A percentile compares a stretch with the other conserved stretches of the same genome.
These are phyloP conservation scores for Lindbergichthys nudifrons DNA, from an alignment of 2,797 vertebrate genomes.

Conservation along the genomic window DNA sequence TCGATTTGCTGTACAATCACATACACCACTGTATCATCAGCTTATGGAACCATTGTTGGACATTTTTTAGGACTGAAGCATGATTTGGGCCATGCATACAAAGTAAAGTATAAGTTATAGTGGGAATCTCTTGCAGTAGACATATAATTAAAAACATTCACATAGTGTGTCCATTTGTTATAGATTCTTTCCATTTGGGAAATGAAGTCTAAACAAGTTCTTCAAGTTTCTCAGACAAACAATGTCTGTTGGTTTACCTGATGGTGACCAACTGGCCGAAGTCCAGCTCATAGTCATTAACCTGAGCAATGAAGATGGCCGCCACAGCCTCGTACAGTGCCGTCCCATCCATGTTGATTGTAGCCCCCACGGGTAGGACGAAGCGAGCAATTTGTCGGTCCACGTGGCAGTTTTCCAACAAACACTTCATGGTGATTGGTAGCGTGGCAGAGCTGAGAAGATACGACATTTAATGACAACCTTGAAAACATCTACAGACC, in stretches of 20 bases:
- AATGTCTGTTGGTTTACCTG: slow-evolving; percentile 77
- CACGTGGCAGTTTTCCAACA: slow-evolving; percentile 90
- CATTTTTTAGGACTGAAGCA: not conserved
- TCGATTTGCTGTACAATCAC: not conserved
- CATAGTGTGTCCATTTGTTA: not conserved
- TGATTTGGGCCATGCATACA: not conserved
- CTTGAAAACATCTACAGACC: not conserved
- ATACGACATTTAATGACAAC: not conserved
- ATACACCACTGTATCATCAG: not conserved
- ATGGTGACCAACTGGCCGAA: slow-evolving; percentile 91
- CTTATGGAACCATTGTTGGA: not conserved
- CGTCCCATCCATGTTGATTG: slow-evolving; percentile 93
- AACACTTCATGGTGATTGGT: slow-evolving; percentile 94
- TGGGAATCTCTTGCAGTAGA: not conserved
- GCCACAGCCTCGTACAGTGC: slow-evolving; percentile 91
- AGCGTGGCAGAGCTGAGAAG: slow-evolving; percentile 88
- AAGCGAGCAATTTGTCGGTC: slow-evolving; percentile 91
- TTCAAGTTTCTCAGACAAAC: no score
- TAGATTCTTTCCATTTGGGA: not conserved
- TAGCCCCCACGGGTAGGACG: slow-evolving; percentile 90
- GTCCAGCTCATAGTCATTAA: slow-evolving; percentile 92
- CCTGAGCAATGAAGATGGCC: slow-evolving; percentile 92
- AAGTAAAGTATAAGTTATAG: not conserved
- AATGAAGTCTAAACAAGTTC: not conserved
- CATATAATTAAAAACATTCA: not conserved